phyloP scores from a whole-genome alignment of 2,113 vertebrate genomes.

The Neolamprologus brichardi region DNA sequence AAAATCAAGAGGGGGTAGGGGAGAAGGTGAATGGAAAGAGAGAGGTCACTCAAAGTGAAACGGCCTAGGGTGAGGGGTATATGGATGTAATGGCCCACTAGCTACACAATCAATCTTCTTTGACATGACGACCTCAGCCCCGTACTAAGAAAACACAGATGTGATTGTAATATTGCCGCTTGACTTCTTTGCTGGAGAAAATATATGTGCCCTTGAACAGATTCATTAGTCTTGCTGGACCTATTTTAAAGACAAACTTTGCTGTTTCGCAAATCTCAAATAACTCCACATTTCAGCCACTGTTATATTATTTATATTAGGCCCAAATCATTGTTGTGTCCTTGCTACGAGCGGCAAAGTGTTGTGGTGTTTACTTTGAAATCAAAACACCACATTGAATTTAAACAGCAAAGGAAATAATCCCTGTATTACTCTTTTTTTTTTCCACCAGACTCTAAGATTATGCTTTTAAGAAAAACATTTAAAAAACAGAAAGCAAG shows the following conservation, averaged over 20 bases:
- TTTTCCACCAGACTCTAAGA: background rate
- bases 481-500: background rate
- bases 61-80: slow-evolving; percentile 34
- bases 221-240: slow-evolving; percentile 35
- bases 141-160: slow-evolving; percentile 46
- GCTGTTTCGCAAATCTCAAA: background rate
- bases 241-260: background rate
- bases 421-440: background rate
- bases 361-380: background rate
- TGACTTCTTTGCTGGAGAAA: slow-evolving; percentile 27
- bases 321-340: background rate
- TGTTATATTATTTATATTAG: background rate
- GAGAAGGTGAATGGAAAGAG: background rate
- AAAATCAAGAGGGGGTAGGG: background rate
- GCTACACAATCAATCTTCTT: slow-evolving; percentile 57
- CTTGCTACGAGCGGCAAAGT: background rate
- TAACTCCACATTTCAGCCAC: background rate
- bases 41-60: slow-evolving; percentile 47
- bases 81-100: slow-evolving; percentile 48
- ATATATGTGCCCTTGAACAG: slow-evolving; percentile 32
- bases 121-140: slow-evolving; percentile 35
- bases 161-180: slow-evolving; percentile 49
- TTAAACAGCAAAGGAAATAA: background rate
- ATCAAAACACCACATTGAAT: background rate
- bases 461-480: background rate